These are phyloP conservation scores for Bactericera cockerelli DNA, from an alignment of 1,140 invertebrate species.

Conservation along the genomic window DNA sequence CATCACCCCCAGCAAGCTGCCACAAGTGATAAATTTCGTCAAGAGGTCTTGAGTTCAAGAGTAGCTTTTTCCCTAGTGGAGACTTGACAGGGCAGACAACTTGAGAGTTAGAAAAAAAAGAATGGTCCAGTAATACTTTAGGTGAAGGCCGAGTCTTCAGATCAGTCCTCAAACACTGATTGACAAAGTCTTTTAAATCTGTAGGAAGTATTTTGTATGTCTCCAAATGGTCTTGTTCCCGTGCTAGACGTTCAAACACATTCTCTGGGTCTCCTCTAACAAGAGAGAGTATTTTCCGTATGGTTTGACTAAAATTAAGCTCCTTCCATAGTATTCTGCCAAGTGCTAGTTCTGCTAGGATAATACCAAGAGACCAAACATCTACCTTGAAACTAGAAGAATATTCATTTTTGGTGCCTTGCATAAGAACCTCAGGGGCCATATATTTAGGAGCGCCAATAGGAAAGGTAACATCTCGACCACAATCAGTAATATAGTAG, in stretches of 20 bases:
- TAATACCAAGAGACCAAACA: constrained; percentile 81
- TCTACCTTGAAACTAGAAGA: constrained; percentile 52
- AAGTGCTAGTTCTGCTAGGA: constrained; percentile 61
- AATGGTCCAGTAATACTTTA: constrained; percentile 35
- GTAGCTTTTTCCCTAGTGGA: neutral
- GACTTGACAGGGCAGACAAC: neutral
- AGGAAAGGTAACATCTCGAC: constrained; percentile 76
- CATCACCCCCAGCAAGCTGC: constrained; percentile 88
- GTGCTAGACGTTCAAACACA: constrained; percentile 55
- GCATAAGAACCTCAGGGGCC: constrained; percentile 66
- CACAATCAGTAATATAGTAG: constrained; percentile 76
- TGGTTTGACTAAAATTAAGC: constrained; percentile 51
- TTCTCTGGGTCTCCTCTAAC: constrained; percentile 39
- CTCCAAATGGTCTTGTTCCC: constrained; percentile 54
- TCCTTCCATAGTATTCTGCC: constrained; percentile 46
- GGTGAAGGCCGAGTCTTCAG: constrained; percentile 44
- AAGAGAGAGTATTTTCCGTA: constrained; percentile 57
- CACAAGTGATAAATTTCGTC: constrained; percentile 85
- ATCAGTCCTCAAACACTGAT: constrained; percentile 49
- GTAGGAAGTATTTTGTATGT: constrained; percentile 37
- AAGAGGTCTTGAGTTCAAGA: constrained; percentile 42
- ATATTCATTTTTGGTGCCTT: constrained; percentile 17
- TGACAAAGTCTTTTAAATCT: constrained; percentile 43
- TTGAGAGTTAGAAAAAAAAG: constrained; percentile 15
- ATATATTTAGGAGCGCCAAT: constrained; percentile 69